A percentile compares a stretch with the other conserved stretches of the same genome.
Evolutionary conservation across 2,797 vertebrate species (phyloP).

Genomic region (Necrosyrtes monachus): DNA sequence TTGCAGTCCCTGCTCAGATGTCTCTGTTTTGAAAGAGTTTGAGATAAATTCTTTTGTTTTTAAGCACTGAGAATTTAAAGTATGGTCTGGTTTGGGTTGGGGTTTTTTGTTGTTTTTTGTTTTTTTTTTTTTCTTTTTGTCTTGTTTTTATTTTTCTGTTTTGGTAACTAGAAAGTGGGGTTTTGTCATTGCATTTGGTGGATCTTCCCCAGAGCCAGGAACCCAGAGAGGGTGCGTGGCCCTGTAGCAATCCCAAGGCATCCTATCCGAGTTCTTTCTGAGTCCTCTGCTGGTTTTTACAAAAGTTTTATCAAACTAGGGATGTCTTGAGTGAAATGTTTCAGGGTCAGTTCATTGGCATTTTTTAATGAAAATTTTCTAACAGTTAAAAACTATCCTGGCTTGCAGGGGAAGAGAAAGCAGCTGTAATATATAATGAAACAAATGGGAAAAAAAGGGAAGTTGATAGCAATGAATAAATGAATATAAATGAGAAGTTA

Average conservation of each 20-base stretch:
- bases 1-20: not conserved
- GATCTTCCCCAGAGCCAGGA: not conserved
- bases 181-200: not conserved
- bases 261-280: not conserved
- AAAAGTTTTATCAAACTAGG: not conserved
- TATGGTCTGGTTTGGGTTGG: not conserved
- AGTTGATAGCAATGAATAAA: constrained; percentile 27
- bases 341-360: not conserved
- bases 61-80: not conserved
- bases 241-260: not conserved
- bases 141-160: not conserved
- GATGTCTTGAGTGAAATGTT: not conserved
- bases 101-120: no score
- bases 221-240: not conserved
- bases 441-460: not conserved
- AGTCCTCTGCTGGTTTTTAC: not conserved
- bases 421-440: constrained; percentile 5
- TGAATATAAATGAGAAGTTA: constrained; percentile 28
- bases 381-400: not conserved
- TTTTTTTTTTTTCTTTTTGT: no score
- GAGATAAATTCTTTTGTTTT: not conserved
- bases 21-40: not conserved
- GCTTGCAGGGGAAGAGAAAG: not conserved
- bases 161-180: not conserved
- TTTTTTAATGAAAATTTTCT: not conserved